A percentile compares a stretch with the other conserved stretches of the same genome.
Evolutionary conservation across 2,113 vertebrate genomes (phyloP).

Genomic region (Origma solitaria): DNA sequence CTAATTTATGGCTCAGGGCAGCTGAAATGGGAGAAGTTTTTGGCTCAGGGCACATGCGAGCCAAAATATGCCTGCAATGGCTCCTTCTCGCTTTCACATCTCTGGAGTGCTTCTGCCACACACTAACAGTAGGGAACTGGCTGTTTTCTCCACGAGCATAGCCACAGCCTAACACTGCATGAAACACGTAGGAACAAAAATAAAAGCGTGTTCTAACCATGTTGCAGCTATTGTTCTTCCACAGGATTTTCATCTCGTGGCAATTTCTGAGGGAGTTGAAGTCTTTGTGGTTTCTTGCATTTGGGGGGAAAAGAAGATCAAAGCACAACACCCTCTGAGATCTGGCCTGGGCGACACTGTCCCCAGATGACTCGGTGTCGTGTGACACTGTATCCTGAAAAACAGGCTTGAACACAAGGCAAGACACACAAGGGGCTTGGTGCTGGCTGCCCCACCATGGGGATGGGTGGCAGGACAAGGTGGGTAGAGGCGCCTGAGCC

Average conservation of each 20-base stretch:
- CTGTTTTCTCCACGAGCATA: constrained; percentile 1
- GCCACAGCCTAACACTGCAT: not conserved
- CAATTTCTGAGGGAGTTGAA: constrained; percentile 9
- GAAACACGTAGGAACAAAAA: constrained; percentile 2
- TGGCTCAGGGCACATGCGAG: not conserved
- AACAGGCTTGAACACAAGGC: not conserved
- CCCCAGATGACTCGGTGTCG: not conserved
- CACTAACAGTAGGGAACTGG: not conserved
- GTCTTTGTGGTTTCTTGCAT: constrained; percentile 33
- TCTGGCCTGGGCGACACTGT: not conserved
- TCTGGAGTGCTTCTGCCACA: constrained; percentile 5
- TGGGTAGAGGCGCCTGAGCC: not conserved
- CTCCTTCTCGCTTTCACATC: not conserved
- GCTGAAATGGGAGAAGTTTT: not conserved
- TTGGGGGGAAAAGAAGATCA: not conserved
- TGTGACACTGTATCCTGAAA: not conserved
- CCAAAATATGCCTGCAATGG: not conserved
- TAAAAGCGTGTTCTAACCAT: not conserved
- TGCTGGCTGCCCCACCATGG: not conserved
- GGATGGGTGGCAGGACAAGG: not conserved
- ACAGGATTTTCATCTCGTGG: not conserved
- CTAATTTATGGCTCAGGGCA: not conserved
- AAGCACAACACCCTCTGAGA: not conserved
- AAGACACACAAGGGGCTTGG: not conserved
- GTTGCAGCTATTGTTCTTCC: constrained; percentile 28